A percentile compares a stretch with the other conserved stretches of the same genome.
Evolutionary conservation across 2,888 invertebrate genomes (phyloP).

Genomic region (Dione juno): DNA sequence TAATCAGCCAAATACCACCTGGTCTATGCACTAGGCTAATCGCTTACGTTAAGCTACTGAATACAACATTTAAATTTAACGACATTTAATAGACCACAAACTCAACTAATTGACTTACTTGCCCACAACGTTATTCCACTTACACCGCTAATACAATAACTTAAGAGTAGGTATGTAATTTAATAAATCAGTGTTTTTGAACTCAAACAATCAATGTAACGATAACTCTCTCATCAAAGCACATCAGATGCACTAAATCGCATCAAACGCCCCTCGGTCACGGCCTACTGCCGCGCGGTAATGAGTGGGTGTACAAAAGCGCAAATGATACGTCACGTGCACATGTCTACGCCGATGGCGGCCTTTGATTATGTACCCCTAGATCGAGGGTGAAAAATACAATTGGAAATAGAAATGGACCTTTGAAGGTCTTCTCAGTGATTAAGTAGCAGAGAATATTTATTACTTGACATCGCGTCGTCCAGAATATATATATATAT

Average conservation of each 20-base stretch:
- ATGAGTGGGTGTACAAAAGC: conserved; percentile 73
- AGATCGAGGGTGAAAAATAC: conserved; percentile 40
- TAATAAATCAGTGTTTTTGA: conserved; percentile 4
- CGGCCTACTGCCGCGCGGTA: conserved; percentile 45
- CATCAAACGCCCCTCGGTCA: conserved; percentile 44
- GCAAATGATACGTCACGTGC: conserved; percentile 76
- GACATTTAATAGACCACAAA: too few species aligned
- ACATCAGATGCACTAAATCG: conserved; percentile 43
- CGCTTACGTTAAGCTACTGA: not conserved
- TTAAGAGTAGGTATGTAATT: not conserved
- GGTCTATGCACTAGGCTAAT: too few species aligned
- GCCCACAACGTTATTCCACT: not conserved
- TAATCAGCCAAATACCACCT: too few species aligned
- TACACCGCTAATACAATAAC: not conserved
- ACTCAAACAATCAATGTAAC: conserved; percentile 18
- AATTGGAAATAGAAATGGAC: conserved; percentile 30
- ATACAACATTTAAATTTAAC: not conserved
- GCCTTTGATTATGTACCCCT: conserved; percentile 53
- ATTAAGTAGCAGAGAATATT: not conserved
- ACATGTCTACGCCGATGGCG: conserved; percentile 55
- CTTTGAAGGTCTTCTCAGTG: conserved; percentile 22
- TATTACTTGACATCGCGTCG: not conserved
- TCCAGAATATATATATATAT: not conserved
- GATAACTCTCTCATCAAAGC: conserved; percentile 34
- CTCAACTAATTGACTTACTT: not conserved